Base-by-base conservation (phyloP, 1,140 invertebrate genomes). In the Zelostemma sp. region DNA sequence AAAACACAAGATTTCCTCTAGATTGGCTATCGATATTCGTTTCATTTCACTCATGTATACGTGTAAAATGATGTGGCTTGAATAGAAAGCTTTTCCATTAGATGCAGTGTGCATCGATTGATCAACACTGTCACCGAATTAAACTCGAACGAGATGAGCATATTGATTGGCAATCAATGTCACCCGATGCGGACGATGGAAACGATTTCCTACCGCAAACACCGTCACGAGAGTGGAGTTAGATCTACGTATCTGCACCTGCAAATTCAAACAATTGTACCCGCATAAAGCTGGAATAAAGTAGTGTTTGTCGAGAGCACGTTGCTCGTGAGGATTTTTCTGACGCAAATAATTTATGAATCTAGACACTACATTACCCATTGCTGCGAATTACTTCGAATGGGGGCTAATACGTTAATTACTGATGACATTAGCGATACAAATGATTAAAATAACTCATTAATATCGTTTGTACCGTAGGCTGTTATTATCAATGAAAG, bases 91-190 rank as follows among this genome's bases (percentile, higher is more conserved):
- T 66, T 55, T 59, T 71, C 61, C 51, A 47, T 51, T 57, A 59
- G 53, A 59, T 66, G 46, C 49, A 63, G 73, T 78, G 75, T 73
- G 74, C 76, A 75, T 76, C 81, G 81, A 85, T 85, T 83, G 82
- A 84, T 84, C 81, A 85, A 85, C 81, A 84, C 80, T 82, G 80
- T 82, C 77, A 80, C 75, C 75, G 81, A 85, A 85, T 85, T 84
- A 84, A 80, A 85, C 75, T 81, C 73, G 72, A 72, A 80, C 80
- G 80, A 85, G 82, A 85, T 83, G 80, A 80, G 78, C 81, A 85
- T 82, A 85, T 85, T 84, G 82, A 85, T 85, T 84, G 82, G 78
- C 81, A 85, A 85, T 84, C 82, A 85, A 80, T 83, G 81, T 82
- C 78, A 80, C 77, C 76, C 77, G 67, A 63, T 66, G 67, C 51